Conservation (phyloP, 2,113 vertebrate species). For the Eonycteris spelaea region DNA sequence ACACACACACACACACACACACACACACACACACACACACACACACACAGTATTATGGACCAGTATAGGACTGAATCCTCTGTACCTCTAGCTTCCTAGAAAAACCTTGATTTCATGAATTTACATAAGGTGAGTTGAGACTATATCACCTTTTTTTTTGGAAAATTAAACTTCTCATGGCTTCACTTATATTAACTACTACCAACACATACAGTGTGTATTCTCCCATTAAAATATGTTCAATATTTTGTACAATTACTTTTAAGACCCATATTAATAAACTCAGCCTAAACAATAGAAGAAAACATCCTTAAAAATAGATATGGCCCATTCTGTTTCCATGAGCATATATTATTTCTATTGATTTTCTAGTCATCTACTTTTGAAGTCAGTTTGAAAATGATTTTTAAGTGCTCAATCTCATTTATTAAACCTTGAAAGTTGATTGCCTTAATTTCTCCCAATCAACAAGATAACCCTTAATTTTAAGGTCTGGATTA, state of each 20-base stretch:
- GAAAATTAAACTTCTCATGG: constrained; percentile 4
- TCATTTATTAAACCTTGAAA: constrained; percentile 62
- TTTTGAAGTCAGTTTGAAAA: constrained; percentile 35
- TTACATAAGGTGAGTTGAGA: not conserved
- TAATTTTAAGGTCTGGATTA: constrained; percentile 69
- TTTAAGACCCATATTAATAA: constrained; percentile 25
- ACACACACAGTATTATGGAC: not conserved
- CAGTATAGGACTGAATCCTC: not conserved
- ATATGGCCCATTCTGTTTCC: constrained; percentile 28
- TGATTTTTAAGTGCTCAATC: constrained; percentile 41
- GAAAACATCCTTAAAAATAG: not conserved
- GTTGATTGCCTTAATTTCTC: constrained; percentile 58
- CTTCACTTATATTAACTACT: not conserved
- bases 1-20: not conserved
- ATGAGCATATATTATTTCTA: not conserved
- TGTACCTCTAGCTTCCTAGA: not conserved
- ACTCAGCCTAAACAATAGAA: not conserved
- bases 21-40: not conserved
- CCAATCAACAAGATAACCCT: constrained; percentile 63
- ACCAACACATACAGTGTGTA: not conserved
- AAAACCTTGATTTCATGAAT: constrained; percentile 45
- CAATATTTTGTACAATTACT: not conserved
- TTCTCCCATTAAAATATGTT: not conserved
- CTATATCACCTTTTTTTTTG: not conserved
- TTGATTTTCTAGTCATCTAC: constrained; percentile 35